Percentiles rank a stretch among this genome's conserved stretches.
Evolutionary conservation across 2,113 vertebrate genomes (phyloP).

Genomic region (Aythya baeri): DNA sequence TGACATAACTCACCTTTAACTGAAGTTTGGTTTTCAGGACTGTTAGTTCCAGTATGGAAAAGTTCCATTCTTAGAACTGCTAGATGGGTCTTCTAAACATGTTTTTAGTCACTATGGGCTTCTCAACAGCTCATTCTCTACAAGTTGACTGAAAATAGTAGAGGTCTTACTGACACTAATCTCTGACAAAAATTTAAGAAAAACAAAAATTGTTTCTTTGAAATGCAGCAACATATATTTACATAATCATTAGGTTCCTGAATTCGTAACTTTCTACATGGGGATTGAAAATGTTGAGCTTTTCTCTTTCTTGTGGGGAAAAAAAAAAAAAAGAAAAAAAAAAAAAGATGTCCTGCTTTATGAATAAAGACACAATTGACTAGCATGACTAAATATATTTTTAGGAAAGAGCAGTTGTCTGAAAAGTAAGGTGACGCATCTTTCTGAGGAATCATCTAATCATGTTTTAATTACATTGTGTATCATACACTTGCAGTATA

Average conservation of each 20-base stretch:
- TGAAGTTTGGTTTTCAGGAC: background rate
- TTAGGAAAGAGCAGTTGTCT: background rate
- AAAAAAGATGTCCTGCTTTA: background rate
- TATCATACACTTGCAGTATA: background rate
- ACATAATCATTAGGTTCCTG: background rate
- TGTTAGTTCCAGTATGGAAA: background rate
- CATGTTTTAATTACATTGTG: background rate
- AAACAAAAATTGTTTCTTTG: background rate
- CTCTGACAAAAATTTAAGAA: background rate
- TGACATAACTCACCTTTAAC: background rate
- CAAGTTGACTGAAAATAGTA: background rate
- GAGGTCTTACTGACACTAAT: background rate
- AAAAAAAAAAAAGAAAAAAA: background rate
- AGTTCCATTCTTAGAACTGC: background rate
- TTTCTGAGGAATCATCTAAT: background rate
- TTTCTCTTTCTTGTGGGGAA: background rate
- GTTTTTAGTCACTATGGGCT: background rate
- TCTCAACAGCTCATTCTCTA: background rate
- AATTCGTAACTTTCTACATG: background rate
- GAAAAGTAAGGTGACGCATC: background rate
- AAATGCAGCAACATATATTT: background rate
- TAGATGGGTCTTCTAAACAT: rapidly evolving
- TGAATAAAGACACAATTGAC: background rate
- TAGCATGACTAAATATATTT: background rate
- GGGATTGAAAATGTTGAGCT: background rate